These are phyloP conservation scores for Lophura nycthemera DNA, from an alignment of 2,113 vertebrate genomes.

Conservation along the genomic window DNA sequence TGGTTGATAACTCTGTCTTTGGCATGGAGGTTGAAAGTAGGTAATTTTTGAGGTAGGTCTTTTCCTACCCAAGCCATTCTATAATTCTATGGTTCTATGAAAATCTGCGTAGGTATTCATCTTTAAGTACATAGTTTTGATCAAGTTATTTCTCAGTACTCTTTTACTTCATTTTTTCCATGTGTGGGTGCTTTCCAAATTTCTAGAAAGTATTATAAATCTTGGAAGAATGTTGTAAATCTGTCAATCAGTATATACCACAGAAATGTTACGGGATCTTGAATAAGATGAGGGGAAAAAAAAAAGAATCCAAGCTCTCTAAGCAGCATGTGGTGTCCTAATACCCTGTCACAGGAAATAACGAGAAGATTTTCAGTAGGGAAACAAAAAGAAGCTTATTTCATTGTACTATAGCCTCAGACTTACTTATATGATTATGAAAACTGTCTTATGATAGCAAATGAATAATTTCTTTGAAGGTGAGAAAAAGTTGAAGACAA, in stretches of 20 bases:
- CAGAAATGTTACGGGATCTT: background rate
- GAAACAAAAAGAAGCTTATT: background rate
- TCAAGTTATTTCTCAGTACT: background rate
- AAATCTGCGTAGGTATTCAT: background rate
- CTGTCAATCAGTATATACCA: background rate
- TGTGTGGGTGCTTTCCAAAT: background rate
- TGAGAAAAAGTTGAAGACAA: background rate
- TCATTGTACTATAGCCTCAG: background rate
- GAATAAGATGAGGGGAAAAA: background rate
- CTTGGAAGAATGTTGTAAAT: background rate
- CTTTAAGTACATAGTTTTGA: background rate
- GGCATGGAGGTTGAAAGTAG: too few relatives aligned
- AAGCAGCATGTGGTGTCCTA: rapidly evolving
- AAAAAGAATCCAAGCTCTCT: background rate
- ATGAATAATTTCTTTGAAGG: background rate
- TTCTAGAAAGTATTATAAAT: background rate
- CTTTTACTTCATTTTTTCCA: background rate
- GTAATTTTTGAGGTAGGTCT: too few relatives aligned
- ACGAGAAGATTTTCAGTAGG: background rate
- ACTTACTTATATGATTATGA: background rate
- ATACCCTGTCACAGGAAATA: background rate
- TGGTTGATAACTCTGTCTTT: too few relatives aligned
- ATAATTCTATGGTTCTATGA: too few relatives aligned
- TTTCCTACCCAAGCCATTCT: too few relatives aligned
- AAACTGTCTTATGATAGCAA: background rate